Evolutionary conservation across 2,113 vertebrate genomes (phyloP).

Genomic region (Notothenia rossii): DNA sequence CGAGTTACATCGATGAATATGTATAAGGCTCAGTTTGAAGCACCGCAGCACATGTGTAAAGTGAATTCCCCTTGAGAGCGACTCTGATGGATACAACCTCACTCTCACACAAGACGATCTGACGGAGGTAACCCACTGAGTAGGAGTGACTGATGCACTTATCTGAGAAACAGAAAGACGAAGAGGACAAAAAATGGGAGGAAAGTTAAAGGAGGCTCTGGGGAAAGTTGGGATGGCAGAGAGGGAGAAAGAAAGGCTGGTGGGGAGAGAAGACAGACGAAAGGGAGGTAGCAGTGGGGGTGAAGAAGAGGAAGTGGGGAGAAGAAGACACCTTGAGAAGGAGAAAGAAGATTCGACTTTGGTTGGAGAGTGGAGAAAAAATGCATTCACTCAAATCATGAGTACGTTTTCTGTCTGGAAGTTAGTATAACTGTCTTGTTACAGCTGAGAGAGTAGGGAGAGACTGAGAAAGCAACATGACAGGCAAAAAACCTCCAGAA

Average conservation of each 20-base stretch:
- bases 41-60: conserved; percentile 58
- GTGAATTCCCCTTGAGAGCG: conserved; percentile 57
- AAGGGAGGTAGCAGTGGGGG: background rate
- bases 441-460: background rate
- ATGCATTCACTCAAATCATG: conserved; percentile 17
- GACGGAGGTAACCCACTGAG: conserved; percentile 39
- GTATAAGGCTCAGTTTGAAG: conserved; percentile 50
- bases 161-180: conserved; percentile 56
- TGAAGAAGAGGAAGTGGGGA: background rate
- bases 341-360: conserved; percentile 18
- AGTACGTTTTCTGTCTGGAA: background rate
- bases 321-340: conserved; percentile 43
- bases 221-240: conserved; percentile 37
- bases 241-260: conserved; percentile 11
- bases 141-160: conserved; percentile 57
- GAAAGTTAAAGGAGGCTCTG: conserved; percentile 56
- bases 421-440: background rate
- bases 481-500: conserved; percentile 16
- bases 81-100: conserved; percentile 56
- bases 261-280: background rate
- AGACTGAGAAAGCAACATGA: background rate
- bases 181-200: conserved; percentile 34
- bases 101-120: conserved; percentile 56
- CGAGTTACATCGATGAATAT: conserved; percentile 58
- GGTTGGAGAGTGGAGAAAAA: background rate